Percentiles rank a stretch among this genome's conserved stretches.
Conservation (phyloP, 2,888 invertebrate genomes). For the Drosophila anomalata region DNA sequence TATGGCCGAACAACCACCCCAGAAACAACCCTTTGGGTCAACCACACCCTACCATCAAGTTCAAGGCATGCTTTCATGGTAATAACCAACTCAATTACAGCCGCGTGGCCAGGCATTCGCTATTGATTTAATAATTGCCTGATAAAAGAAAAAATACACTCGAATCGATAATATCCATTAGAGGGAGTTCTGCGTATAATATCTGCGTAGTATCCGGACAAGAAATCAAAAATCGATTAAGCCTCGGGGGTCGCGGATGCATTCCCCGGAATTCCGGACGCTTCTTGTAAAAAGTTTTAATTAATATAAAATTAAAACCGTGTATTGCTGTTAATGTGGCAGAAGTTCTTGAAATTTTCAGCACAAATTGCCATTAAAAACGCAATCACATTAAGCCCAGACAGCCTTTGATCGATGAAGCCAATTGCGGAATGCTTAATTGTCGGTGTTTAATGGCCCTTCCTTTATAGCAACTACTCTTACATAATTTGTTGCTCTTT, state of each 20-base stretch:
- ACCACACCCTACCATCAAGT: conserved; percentile 47
- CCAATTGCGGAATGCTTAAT: conserved; percentile 45
- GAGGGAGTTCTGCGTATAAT: neutral
- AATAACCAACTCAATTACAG: conserved; percentile 42
- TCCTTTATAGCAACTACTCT: neutral
- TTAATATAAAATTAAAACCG: conserved; percentile 27
- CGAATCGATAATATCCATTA: conserved; percentile 45
- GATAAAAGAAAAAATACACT: conserved; percentile 38
- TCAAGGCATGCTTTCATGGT: conserved; percentile 53
- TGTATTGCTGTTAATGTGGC: conserved; percentile 36
- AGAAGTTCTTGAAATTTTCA: conserved; percentile 32
- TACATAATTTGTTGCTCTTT: conserved; percentile 16
- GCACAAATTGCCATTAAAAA: conserved; percentile 41
- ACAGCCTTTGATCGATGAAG: conserved; percentile 37
- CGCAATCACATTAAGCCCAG: conserved; percentile 38
- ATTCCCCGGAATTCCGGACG: conserved; percentile 1
- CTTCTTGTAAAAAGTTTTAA: conserved; percentile 23
- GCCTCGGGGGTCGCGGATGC: conserved; percentile 16
- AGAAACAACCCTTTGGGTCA: conserved; percentile 38
- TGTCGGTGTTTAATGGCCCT: conserved; percentile 23
- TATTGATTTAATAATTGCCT: conserved; percentile 42
- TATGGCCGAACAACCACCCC: conserved; percentile 13
- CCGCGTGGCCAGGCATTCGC: conserved; percentile 1
- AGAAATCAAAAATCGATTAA: conserved; percentile 76
- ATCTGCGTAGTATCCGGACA: conserved; percentile 44